phyloP scores from a whole-genome alignment of 1,140 invertebrate genomes.

The Bilobella aurantiaca region DNA sequence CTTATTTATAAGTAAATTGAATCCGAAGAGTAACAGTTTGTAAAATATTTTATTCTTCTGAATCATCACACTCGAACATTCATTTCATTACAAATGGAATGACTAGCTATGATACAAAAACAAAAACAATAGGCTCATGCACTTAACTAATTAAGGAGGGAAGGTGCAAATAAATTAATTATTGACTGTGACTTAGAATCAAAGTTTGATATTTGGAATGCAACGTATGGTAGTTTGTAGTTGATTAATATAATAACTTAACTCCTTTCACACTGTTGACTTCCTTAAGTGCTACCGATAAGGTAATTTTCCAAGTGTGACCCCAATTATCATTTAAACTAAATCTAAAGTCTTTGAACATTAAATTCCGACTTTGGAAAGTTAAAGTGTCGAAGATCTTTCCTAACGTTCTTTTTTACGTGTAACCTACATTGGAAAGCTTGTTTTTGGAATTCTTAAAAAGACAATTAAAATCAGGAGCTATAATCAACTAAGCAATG shows the following conservation, averaged over 20 bases:
- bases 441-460: background rate
- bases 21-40: too few species aligned
- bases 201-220: background rate
- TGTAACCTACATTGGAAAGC: background rate
- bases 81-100: background rate
- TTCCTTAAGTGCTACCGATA: background rate
- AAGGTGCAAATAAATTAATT: conserved; percentile 9
- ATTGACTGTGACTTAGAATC: conserved; percentile 6
- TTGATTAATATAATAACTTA: background rate
- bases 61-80: conserved; percentile 3
- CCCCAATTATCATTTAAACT: too few species aligned
- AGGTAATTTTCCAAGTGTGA: background rate
- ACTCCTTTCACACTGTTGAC: too few species aligned
- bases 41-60: conserved; percentile 3
- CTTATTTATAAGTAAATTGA: too few species aligned
- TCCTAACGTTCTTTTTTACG: background rate
- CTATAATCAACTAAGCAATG: background rate
- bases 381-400: background rate
- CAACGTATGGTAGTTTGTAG: background rate
- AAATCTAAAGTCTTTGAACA: background rate
- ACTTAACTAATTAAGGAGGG: background rate
- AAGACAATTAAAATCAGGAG: background rate
- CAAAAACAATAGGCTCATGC: conserved; percentile 1
- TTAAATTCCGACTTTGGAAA: background rate
- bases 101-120: conserved; percentile 2